phyloP scores from a whole-genome alignment of 2,113 vertebrate species.

The Chionis minor region DNA sequence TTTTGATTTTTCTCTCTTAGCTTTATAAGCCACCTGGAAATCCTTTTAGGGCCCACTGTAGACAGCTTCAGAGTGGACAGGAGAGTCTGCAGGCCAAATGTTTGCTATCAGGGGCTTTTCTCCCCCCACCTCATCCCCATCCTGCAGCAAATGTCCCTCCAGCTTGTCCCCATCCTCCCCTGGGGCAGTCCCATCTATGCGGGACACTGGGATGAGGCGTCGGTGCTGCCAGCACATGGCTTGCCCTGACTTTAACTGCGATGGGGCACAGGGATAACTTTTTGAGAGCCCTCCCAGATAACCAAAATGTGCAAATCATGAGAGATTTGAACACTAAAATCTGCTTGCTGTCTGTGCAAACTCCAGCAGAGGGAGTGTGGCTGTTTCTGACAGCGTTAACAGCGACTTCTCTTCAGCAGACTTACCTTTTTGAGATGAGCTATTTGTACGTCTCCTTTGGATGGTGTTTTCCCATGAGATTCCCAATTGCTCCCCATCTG shows the following conservation, averaged over 20 bases:
- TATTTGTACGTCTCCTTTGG: background rate
- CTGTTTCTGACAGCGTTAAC: fast-evolving
- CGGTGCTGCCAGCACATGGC: fast-evolving
- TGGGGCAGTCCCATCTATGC: fast-evolving
- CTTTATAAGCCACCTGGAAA: background rate
- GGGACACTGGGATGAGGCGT: fast-evolving
- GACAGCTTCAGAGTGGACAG: background rate
- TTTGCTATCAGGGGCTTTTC: background rate
- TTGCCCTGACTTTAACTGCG: no score
- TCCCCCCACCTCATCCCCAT: background rate
- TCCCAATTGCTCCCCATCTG: background rate
- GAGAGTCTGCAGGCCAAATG: background rate
- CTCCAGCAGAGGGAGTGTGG: slow-evolving; percentile 58
- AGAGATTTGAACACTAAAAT: fast-evolving
- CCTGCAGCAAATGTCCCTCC: background rate
- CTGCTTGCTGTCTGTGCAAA: background rate
- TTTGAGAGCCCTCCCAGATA: background rate
- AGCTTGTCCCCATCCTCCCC: background rate
- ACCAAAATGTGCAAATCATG: fast-evolving
- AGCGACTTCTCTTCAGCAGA: background rate
- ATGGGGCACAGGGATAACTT: fast-evolving
- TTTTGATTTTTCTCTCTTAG: background rate
- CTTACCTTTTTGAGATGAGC: fast-evolving
- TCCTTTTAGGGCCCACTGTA: fast-evolving
- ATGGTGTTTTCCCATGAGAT: background rate